Percentiles rank a stretch among this genome's conserved stretches.
phyloP scores from a whole-genome alignment of 1,140 invertebrate genomes.

The Diorhabda sublineata region DNA sequence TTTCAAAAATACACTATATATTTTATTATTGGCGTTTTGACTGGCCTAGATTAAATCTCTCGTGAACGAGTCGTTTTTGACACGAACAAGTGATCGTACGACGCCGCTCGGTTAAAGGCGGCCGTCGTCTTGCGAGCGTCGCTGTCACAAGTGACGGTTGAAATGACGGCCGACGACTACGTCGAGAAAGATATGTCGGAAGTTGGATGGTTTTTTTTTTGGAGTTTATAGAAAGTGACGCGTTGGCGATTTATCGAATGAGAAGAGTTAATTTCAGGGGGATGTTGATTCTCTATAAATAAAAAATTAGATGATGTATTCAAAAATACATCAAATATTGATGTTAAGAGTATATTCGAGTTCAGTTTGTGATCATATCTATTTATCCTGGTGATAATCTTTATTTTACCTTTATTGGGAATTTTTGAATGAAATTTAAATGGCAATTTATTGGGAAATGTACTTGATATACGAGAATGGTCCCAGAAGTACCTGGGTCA shows the following conservation, averaged over 20 bases:
- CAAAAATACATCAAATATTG: too few relatives aligned
- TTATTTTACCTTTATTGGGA: too few relatives aligned
- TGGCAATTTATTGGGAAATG: too few relatives aligned
- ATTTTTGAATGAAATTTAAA: too few relatives aligned
- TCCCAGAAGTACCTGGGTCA: too few relatives aligned
- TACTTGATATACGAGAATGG: too few relatives aligned
- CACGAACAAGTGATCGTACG: background rate
- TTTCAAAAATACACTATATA: too few relatives aligned
- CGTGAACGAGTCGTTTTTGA: background rate
- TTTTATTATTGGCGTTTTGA: background rate
- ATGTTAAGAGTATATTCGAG: too few relatives aligned
- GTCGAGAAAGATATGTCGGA: background rate
- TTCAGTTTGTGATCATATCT: too few relatives aligned
- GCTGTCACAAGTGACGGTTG: background rate
- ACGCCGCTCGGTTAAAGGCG: background rate
- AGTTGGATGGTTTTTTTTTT: background rate
- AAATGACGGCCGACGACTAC: constrained; percentile 1
- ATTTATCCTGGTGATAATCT: too few relatives aligned
- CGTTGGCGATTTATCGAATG: background rate
- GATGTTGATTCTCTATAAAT: background rate
- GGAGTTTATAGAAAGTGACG: background rate
- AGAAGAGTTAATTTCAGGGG: background rate
- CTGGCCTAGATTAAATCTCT: background rate
- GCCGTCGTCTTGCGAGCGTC: background rate
- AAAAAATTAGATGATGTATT: too few relatives aligned